Evolutionary conservation across 2,888 invertebrate genomes (phyloP).

Genomic region (Apodemia mormo): DNA sequence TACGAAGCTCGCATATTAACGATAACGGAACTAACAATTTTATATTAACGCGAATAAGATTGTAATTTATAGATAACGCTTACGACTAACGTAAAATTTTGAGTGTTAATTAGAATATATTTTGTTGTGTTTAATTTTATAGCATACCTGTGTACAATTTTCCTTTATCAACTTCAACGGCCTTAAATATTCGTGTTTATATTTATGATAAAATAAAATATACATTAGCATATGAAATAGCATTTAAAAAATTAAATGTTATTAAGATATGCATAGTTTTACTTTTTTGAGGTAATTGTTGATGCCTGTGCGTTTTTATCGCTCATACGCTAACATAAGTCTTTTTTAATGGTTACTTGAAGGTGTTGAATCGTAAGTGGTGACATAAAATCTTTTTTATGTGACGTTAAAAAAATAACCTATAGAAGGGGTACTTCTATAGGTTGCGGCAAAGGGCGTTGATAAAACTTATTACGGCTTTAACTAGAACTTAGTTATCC

Average conservation of each 20-base stretch:
- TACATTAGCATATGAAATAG: constrained; percentile 10
- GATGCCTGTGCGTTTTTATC: neutral
- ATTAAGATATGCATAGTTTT: constrained; percentile 5
- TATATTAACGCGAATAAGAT: constrained; percentile 33
- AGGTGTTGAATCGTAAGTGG: neutral
- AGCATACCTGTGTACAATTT: constrained; percentile 15
- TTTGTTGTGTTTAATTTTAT: constrained; percentile 15
- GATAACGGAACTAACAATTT: constrained; percentile 35
- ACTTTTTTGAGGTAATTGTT: constrained; percentile 1
- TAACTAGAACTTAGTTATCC: no score
- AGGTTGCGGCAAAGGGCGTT: no score
- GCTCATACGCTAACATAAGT: neutral
- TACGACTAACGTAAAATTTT: constrained; percentile 26
- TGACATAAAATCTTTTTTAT: neutral
- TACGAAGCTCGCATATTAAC: constrained; percentile 31
- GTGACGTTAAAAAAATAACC: no score
- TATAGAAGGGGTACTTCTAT: no score
- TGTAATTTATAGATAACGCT: constrained; percentile 36
- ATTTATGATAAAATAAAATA: constrained; percentile 14
- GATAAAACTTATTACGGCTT: no score
- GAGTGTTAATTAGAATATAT: constrained; percentile 20
- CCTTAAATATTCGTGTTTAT: constrained; percentile 11
- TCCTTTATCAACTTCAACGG: constrained; percentile 6
- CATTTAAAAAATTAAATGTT: constrained; percentile 9
- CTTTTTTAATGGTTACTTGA: neutral